Evolutionary conservation across 2,113 vertebrate genomes (phyloP), one percentile per base, ranked within the genome.

Genomic region (Pterophyllum scalare): DNA sequence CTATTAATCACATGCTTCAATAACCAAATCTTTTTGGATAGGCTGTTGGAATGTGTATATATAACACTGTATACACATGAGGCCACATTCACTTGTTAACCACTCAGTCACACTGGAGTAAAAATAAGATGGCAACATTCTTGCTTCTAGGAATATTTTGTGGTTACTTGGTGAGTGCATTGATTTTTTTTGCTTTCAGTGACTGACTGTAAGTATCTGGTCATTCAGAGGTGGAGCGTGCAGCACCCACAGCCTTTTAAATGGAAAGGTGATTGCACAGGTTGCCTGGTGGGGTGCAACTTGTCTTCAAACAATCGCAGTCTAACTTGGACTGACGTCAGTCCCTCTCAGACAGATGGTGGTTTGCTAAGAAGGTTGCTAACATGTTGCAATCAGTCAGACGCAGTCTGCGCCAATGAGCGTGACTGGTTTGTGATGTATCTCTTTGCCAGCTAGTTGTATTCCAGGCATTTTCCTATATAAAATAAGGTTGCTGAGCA

Each of bases 401-500:
- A 43, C 3, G 4, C 0, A 33, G 17, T 61, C 59, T 61, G 59
- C 19, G 28, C 3, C 28, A 0, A 33, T 12, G 28, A 61, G 28
- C 4, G 7, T 8, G 33, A 33, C 2, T 1, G 2, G 5, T 35
- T 35, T 13, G 3, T 6, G 0, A 2, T n/a, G 33, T 0, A 11
- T 40, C 61, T 24, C n/a, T 64, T 40, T 40, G 60, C 7, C 61
- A 22, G 20, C 61, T 64, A 33, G 61, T 40, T 24, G n/a, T 13
- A 15, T 13, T 1, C 35, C 15, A n/a, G 13, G 12, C 40, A 40
- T 22, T 24, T 0, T 64, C n/a, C 22, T 40, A 22, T 22, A 40
- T 64, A 64, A 22, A 10, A 43, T 38, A 40, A 22, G 61, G 20
- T 40, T 40, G 33, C 20, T 14, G 61, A 64, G 33, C 14, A 7